Evolutionary conservation across 2,113 vertebrate species (phyloP).

Genomic region (Cygnus buccinator): DNA sequence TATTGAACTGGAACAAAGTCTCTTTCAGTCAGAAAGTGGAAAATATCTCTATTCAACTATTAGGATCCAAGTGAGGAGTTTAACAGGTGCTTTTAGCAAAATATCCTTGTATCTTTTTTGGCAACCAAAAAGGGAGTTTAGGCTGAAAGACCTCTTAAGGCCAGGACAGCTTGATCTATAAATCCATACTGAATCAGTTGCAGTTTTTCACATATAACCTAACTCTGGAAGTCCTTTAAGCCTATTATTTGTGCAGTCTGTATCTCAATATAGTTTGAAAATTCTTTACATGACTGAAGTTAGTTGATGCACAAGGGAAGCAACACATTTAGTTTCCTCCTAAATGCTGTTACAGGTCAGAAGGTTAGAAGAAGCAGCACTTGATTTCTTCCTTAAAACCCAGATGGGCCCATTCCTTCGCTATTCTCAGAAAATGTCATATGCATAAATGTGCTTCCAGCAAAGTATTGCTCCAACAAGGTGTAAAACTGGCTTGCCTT

Average conservation of each 20-base stretch:
- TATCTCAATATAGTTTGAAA: background rate
- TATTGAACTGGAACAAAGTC: background rate
- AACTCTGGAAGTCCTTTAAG: background rate
- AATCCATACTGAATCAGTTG: background rate
- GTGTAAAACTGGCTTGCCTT: background rate
- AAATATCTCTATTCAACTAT: background rate
- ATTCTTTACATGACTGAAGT: background rate
- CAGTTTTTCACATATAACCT: background rate
- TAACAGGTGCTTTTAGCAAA: background rate
- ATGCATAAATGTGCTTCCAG: background rate
- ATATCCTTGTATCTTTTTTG: background rate
- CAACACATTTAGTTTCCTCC: background rate
- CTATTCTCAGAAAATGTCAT: background rate
- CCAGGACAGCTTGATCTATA: background rate
- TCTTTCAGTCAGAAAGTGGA: background rate
- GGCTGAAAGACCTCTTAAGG: background rate
- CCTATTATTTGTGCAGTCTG: background rate
- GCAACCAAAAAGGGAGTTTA: background rate
- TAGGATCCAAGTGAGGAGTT: background rate
- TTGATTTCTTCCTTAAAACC: background rate
- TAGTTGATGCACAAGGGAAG: background rate
- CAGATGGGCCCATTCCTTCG: fast-evolving
- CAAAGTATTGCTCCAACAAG: background rate
- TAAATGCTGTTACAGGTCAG: background rate
- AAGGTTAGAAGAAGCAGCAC: background rate